A percentile compares a stretch with the other conserved stretches of the same genome.
Evolutionary conservation across 2,888 invertebrate genomes (phyloP).

Genomic region (Apamea crenata): DNA sequence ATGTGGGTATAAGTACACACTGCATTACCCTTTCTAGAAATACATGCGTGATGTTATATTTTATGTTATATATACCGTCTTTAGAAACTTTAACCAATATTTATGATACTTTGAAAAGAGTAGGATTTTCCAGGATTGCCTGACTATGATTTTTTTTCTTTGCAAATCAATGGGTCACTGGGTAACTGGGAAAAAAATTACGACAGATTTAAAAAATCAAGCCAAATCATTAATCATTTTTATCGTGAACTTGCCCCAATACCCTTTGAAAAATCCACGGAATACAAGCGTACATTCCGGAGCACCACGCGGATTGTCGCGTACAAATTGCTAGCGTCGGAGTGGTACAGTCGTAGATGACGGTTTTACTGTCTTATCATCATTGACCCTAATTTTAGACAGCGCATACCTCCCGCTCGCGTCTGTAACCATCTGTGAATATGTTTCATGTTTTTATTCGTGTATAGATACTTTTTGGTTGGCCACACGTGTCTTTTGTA

Average conservation of each 20-base stretch:
- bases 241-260: constrained; percentile 30
- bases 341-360: constrained; percentile 71
- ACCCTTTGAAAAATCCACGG: constrained; percentile 19
- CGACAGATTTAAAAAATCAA: background rate
- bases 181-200: background rate
- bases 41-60: background rate
- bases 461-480: constrained; percentile 17
- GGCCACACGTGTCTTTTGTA: constrained; percentile 35
- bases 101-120: background rate
- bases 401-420: constrained; percentile 70
- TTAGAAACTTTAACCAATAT: background rate
- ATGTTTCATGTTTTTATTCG: constrained; percentile 48
- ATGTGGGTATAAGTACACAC: background rate
- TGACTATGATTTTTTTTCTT: background rate
- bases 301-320: constrained; percentile 17
- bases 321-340: constrained; percentile 48
- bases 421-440: constrained; percentile 62
- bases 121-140: background rate
- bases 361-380: constrained; percentile 82
- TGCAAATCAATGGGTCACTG: background rate
- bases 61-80: background rate
- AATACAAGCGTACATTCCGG: constrained; percentile 18
- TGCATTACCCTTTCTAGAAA: background rate
- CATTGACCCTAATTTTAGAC: constrained; percentile 87
- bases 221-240: background rate